phyloP scores from a whole-genome alignment of 2,888 invertebrate genomes.

The Dione juno region DNA sequence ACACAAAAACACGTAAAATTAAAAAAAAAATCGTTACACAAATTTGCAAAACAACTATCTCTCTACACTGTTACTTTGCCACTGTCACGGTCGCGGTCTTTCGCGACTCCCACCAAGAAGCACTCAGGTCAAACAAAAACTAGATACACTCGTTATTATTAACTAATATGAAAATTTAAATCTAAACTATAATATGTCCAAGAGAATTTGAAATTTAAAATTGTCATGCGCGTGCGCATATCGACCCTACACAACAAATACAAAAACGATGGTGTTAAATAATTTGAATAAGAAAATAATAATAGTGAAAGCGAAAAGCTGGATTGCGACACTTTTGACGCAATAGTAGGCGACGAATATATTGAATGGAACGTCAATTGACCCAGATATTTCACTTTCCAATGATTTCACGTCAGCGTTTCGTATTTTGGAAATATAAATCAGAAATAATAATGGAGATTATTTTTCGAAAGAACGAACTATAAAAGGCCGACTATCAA shows the following conservation, averaged over 20 bases:
- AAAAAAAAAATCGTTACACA: conserved; percentile 4
- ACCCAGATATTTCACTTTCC: conserved; percentile 32
- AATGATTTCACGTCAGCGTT: conserved; percentile 23
- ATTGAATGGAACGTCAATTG: conserved; percentile 26
- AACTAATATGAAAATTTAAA: not conserved
- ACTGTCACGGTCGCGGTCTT: conserved; percentile 56
- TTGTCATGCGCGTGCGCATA: conserved; percentile 11
- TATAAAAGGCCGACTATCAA: not conserved
- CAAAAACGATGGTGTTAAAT: conserved; percentile 29
- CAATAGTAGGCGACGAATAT: conserved; percentile 32
- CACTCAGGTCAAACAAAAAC: conserved; percentile 11
- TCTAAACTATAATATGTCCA: not conserved
- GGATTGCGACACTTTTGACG: conserved; percentile 33
- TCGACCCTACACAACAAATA: not conserved
- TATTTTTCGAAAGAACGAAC: not conserved
- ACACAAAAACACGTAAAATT: conserved; percentile 27
- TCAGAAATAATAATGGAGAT: not conserved
- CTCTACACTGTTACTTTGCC: conserved; percentile 50
- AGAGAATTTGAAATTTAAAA: not conserved
- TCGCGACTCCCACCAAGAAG: conserved; percentile 31
- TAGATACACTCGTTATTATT: conserved; percentile 1
- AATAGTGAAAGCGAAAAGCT: conserved; percentile 40
- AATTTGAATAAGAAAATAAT: conserved; percentile 34
- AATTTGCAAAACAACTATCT: conserved; percentile 21
- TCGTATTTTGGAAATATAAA: not conserved